Base-by-base conservation (phyloP, 2,113 vertebrate species). In the Panthera leo region DNA sequence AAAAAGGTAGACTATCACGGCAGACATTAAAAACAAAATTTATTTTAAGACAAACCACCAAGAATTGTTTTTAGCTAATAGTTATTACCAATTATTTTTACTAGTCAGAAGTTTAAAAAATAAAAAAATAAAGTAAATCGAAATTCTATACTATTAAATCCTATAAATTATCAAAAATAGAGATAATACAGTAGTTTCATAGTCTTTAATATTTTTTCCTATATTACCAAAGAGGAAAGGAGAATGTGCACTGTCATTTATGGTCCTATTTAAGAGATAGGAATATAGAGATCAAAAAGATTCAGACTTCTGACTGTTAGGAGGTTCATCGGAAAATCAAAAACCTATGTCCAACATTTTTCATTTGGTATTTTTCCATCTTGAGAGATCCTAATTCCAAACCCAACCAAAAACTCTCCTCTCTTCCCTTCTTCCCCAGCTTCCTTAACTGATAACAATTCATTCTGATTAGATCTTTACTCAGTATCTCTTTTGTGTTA, bases 281-380 rank as follows among this genome's bases (percentile, higher is more conserved):
- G 65, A 95, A 58, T 70, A 90, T 9, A 70, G 34, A 86, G 45
- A 89, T 51, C 11, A 36, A 45, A 93, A 92, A 85, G 16, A 85
- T 75, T 95, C 39, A 53, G 29, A 89, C n/a, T 25, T 94, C 76
- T 93, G 48, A 45, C 14, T 42, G 51, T 34, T 85, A 85, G 58
- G 23, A 87, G n/a, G 29, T 89, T 84, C 27, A 61, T 2, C 73
- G 36, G 36, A 89, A 97, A 94, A 96, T 73, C 2, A 88, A 92
- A 94, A 63, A 31, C 5, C 39, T 34, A 48, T n/a, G 19, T 31
- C 42, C 87, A 70, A 39, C 5, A 63, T 51, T 85, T 94, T 79
- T 88, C 80, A 70, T 75, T 67, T 65, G 34, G 18, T 53, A 73
- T 80, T 84, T 80, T 53, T 76, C n/a, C 48, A 91, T 39, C 48